phyloP scores from a whole-genome alignment of 2,113 vertebrate genomes.

The Lagopus muta region DNA sequence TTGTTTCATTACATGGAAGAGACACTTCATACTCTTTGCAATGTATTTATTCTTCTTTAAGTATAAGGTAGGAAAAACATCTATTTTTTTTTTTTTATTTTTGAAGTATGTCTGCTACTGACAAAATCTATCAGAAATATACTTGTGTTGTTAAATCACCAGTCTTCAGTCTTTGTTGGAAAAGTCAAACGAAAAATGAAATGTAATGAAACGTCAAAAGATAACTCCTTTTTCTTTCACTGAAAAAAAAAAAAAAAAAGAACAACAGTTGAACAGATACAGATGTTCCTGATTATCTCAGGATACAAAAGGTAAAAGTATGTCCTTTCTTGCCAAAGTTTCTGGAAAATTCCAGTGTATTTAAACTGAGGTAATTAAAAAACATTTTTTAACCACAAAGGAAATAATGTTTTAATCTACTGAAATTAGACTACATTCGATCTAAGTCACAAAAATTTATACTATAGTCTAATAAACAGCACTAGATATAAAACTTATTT shows the following conservation, averaged over 20 bases:
- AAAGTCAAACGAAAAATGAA: background rate
- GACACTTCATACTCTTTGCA: background rate
- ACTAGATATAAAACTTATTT: background rate
- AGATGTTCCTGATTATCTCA: background rate
- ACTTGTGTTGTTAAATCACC: background rate
- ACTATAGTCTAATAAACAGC: background rate
- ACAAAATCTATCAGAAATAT: background rate
- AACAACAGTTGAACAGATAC: background rate
- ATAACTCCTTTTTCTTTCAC: background rate
- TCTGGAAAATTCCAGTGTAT: background rate
- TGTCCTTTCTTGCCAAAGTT: background rate
- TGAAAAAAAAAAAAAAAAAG: background rate
- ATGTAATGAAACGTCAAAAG: background rate
- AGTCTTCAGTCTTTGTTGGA: background rate
- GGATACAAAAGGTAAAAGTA: background rate
- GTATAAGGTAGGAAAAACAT: background rate
- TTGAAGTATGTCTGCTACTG: background rate
- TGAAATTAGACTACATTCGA: background rate
- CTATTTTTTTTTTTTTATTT: background rate
- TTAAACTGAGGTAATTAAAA: background rate
- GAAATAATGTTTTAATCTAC: background rate
- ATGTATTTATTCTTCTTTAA: background rate
- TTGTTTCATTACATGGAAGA: background rate
- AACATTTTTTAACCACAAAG: background rate
- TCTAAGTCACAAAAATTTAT: background rate